Percentiles rank a stretch among this genome's conserved stretches.
phyloP scores from a whole-genome alignment of 2,113 vertebrate genomes.

The Salvelinus alpinus region DNA sequence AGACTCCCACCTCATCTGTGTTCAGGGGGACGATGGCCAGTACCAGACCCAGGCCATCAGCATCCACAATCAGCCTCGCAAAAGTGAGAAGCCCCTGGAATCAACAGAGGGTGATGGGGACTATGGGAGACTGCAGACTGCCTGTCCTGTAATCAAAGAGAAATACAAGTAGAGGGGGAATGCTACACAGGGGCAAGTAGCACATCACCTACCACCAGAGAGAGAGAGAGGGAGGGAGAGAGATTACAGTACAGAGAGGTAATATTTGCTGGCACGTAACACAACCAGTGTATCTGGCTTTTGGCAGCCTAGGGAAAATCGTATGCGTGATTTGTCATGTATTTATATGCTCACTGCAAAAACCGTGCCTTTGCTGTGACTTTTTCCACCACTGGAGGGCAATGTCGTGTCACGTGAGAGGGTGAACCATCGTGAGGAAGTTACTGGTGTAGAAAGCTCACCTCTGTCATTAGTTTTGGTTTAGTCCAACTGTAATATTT shows the following conservation, averaged over 20 bases:
- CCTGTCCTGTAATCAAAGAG: too few species aligned
- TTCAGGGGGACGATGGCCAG: conserved; percentile 94
- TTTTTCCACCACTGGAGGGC: conserved; percentile 69
- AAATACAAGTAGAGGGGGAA: too few species aligned
- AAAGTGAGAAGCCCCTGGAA: conserved; percentile 75
- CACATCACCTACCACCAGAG: neutral
- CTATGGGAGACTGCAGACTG: neutral
- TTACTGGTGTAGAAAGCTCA: too few species aligned
- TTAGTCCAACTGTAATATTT: too few species aligned
- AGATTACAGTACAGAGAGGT: neutral
- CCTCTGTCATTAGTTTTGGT: too few species aligned
- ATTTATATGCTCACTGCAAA: neutral
- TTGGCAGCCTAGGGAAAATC: neutral
- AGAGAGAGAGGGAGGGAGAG: neutral
- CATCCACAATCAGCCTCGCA: conserved; percentile 95
- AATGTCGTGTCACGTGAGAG: conserved; percentile 27
- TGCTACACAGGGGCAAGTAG: too few species aligned
- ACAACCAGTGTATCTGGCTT: neutral
- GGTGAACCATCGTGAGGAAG: too few species aligned
- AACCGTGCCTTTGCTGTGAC: neutral
- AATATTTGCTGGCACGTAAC: neutral
- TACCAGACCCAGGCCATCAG: conserved; percentile 99
- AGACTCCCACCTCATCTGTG: conserved; percentile 98
- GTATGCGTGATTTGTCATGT: neutral
- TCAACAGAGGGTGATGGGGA: neutral